Evolutionary conservation across 53 echinoderm and acorn worm genomes (phyloP).

Genomic region (Crossaster papposus): DNA sequence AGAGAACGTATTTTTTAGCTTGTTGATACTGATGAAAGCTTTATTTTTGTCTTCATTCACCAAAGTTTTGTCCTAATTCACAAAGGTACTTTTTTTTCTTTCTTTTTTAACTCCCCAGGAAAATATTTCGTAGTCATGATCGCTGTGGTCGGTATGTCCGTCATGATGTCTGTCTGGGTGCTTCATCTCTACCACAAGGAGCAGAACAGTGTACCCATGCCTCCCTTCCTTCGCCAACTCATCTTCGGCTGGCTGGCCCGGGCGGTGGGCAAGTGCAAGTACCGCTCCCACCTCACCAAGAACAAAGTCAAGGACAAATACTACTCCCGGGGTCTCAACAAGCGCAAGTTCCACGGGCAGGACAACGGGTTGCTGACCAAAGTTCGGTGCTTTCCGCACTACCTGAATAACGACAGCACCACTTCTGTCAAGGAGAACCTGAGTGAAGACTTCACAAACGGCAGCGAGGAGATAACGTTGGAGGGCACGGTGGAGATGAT

Average conservation of each 20-base stretch:
- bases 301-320: slow-evolving; percentile 56
- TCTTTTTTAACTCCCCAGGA: slow-evolving; percentile 42
- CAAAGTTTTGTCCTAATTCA: not conserved
- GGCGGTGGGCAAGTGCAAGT: slow-evolving; percentile 62
- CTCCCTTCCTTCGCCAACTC: slow-evolving; percentile 61
- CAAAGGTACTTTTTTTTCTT: too few relatives aligned
- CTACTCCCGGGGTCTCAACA: slow-evolving; percentile 43
- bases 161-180: slow-evolving; percentile 64
- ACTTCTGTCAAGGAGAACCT: slow-evolving; percentile 48
- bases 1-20: too few relatives aligned
- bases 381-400: slow-evolving; percentile 61
- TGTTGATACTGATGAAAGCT: not conserved
- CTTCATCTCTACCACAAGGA: slow-evolving; percentile 69
- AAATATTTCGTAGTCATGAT: slow-evolving; percentile 79
- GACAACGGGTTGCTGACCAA: slow-evolving; percentile 60
- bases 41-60: not conserved
- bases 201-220: slow-evolving; percentile 69
- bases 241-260: slow-evolving; percentile 67
- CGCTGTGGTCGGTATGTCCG: slow-evolving; percentile 64
- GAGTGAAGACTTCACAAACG: slow-evolving; percentile 53
- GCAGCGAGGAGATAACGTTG: slow-evolving; percentile 56
- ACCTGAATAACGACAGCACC: slow-evolving; percentile 62
- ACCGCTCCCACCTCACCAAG: slow-evolving; percentile 57
- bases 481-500: slow-evolving; percentile 67
- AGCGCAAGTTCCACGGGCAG: slow-evolving; percentile 51